Evolutionary conservation across 2,888 invertebrate genomes (phyloP).

Genomic region (Hyppa rectilinea): DNA sequence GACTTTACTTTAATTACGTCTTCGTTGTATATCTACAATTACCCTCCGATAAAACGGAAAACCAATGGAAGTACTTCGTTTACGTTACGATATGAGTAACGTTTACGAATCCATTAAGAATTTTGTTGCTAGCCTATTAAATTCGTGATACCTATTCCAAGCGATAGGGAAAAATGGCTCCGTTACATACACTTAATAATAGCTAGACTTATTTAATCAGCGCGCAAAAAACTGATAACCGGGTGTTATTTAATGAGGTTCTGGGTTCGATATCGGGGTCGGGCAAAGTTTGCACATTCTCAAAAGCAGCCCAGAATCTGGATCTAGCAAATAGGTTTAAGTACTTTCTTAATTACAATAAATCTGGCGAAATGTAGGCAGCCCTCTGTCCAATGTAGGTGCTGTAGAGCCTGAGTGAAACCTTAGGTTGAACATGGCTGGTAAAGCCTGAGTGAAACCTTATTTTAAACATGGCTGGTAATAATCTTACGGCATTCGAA

Average conservation of each 20-base stretch:
- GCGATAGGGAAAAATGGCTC: background rate
- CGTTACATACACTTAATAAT: too few relatives aligned
- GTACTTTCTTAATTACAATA: too few relatives aligned
- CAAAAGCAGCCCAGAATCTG: background rate
- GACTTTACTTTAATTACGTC: too few relatives aligned
- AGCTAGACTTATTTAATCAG: too few relatives aligned
- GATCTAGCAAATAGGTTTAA: too few relatives aligned
- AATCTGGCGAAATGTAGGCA: background rate
- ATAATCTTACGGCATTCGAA: too few relatives aligned
- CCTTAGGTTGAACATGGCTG: too few relatives aligned
- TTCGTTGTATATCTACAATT: too few relatives aligned
- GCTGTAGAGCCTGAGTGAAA: too few relatives aligned
- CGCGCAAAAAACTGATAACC: background rate
- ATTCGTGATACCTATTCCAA: background rate
- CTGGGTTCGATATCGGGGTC: background rate
- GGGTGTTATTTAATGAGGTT: background rate
- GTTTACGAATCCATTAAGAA: background rate
- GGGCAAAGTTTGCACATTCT: background rate
- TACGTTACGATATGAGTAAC: conserved; percentile 9
- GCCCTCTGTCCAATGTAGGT: too few relatives aligned
- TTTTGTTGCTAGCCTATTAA: background rate
- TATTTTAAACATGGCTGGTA: too few relatives aligned
- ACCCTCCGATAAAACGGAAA: conserved; percentile 23
- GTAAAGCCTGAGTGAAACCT: too few relatives aligned
- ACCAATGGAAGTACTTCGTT: conserved; percentile 4